Percentiles rank a stretch among this genome's conserved stretches.
Conservation (phyloP, 2,797 vertebrate species). For the Danio kyathit region DNA sequence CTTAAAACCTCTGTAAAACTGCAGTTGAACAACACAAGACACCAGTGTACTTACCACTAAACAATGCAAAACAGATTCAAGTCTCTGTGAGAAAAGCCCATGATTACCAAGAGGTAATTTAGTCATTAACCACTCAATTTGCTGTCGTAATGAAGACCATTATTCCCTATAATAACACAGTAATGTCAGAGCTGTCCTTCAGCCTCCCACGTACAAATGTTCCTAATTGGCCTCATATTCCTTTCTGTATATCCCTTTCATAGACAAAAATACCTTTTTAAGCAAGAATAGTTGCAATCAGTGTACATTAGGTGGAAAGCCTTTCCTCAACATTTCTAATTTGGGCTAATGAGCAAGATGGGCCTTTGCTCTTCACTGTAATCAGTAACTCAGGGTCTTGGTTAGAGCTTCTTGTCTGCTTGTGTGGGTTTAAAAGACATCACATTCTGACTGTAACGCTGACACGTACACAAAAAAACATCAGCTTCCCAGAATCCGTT, state of each 20-base stretch:
- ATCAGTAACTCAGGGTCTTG: conserved; percentile 21
- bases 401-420: neutral
- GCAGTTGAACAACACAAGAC: neutral
- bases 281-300: conserved; percentile 39
- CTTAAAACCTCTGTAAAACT: conserved; percentile 1
- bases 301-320: conserved; percentile 21
- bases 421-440: conserved; percentile 28
- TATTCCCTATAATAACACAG: conserved; percentile 51
- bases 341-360: conserved; percentile 43
- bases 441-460: conserved; percentile 11
- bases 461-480: conserved; percentile 1
- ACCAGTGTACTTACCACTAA: conserved; percentile 11
- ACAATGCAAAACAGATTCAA: conserved; percentile 24
- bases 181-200: conserved; percentile 48
- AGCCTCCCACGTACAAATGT: conserved; percentile 48
- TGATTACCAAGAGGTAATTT: conserved; percentile 57
- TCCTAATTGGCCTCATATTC: conserved; percentile 53
- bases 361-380: conserved; percentile 20
- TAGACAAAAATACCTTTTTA: conserved; percentile 45
- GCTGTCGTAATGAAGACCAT: conserved; percentile 45
- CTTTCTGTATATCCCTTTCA: conserved; percentile 32
- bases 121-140: conserved; percentile 58
- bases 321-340: conserved; percentile 17
- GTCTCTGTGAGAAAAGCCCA: conserved; percentile 33
- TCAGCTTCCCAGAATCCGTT: conserved; percentile 17